Evolutionary conservation across 64 coral and sea anemone genomes (phyloP).

Genomic region (Dendrophyllia cribrosa): DNA sequence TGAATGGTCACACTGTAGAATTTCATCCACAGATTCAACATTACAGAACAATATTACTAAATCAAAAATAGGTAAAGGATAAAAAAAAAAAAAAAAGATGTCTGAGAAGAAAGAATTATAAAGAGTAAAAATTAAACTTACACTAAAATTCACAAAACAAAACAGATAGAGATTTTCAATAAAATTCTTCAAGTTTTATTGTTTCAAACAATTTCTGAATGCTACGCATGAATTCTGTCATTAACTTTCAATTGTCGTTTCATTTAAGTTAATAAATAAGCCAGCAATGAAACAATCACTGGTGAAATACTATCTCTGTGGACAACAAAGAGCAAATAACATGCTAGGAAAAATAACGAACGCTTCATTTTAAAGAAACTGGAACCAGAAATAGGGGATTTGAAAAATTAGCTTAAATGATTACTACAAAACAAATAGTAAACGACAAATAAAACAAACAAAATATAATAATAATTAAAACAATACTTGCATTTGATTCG

Average conservation of each 20-base stretch:
- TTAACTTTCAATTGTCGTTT: slow-evolving; percentile 13
- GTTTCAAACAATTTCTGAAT: slow-evolving; percentile 11
- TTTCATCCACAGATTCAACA: too few species aligned
- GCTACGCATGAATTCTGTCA: slow-evolving; percentile 9
- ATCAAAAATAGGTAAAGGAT: too few species aligned
- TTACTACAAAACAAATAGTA: too few species aligned
- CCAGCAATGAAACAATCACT: slow-evolving; percentile 8
- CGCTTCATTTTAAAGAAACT: not conserved
- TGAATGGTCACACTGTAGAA: too few species aligned
- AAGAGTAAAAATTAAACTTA: not conserved
- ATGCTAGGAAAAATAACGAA: not conserved
- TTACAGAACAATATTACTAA: too few species aligned
- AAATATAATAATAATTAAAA: too few species aligned
- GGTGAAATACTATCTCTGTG: slow-evolving; percentile 34
- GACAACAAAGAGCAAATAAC: not conserved
- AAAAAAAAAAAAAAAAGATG: too few species aligned
- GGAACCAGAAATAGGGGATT: not conserved
- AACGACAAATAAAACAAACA: too few species aligned
- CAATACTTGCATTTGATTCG: too few species aligned
- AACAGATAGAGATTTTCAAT: not conserved
- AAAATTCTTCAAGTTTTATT: slow-evolving; percentile 27
- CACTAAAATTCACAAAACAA: not conserved
- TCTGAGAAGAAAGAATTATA: too few species aligned
- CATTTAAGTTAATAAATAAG: slow-evolving; percentile 57
- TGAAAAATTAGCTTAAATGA: too few species aligned